Evolutionary conservation across 2,113 vertebrate species (phyloP).

Genomic region (Ammodytes marinus): DNA sequence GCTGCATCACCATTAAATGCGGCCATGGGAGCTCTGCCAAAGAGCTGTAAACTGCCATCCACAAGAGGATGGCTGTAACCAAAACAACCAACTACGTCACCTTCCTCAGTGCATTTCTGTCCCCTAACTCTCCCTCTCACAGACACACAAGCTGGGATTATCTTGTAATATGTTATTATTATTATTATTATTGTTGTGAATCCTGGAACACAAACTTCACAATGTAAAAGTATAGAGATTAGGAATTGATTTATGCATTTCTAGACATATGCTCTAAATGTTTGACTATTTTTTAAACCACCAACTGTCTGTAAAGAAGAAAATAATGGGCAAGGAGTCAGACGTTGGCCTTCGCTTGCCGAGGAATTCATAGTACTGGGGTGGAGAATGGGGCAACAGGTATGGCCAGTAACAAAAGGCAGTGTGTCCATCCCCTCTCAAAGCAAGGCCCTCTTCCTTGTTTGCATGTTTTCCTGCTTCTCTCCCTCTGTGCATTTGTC

Average conservation of each 20-base stretch:
- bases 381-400: not conserved
- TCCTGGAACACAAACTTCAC: constrained; percentile 4
- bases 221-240: constrained; percentile 17
- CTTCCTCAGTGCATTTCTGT: constrained; percentile 39
- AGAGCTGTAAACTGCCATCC: constrained; percentile 69
- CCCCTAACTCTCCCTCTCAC: constrained; percentile 15
- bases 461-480: too few species aligned
- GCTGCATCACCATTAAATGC: constrained; percentile 75
- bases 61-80: constrained; percentile 66
- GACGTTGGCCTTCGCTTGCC: not conserved
- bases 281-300: not conserved
- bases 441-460: too few species aligned
- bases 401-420: not conserved
- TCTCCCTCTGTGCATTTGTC: too few species aligned
- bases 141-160: constrained; percentile 16
- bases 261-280: not conserved
- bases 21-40: constrained; percentile 74
- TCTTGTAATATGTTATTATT: constrained; percentile 26
- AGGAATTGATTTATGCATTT: not conserved
- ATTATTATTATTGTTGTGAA: constrained; percentile 32
- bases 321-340: not conserved
- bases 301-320: not conserved
- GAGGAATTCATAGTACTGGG: not conserved
- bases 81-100: constrained; percentile 71
- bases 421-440: not conserved